phyloP scores from a whole-genome alignment of 2,888 invertebrate species.

The Cosmorhoe ocellata region DNA sequence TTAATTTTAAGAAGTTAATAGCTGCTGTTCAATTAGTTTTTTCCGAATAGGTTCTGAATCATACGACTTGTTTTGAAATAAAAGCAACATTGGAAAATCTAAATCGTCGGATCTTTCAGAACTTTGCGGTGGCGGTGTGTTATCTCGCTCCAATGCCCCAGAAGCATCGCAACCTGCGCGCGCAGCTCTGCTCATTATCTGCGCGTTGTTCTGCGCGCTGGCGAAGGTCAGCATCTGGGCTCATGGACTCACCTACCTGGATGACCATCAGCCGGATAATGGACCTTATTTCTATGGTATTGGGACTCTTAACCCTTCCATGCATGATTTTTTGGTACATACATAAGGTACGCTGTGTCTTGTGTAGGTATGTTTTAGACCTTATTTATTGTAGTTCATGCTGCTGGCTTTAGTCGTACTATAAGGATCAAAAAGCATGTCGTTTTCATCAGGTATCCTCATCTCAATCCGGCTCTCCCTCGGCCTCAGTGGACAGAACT shows the following conservation, averaged over 20 bases:
- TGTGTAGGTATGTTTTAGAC: no score
- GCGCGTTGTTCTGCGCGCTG: slow-evolving; percentile 52
- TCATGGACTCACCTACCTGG: slow-evolving; percentile 66
- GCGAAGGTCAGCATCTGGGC: slow-evolving; percentile 68
- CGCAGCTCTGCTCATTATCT: slow-evolving; percentile 43
- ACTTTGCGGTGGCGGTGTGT: slow-evolving; percentile 49
- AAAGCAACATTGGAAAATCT: no score
- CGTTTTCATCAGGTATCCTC: slow-evolving; percentile 56
- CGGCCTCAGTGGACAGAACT: slow-evolving; percentile 59
- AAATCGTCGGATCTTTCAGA: slow-evolving; percentile 39
- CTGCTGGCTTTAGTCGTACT: no score
- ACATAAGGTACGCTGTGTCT: no score
- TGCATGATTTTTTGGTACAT: no score
- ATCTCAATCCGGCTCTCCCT: slow-evolving; percentile 70
- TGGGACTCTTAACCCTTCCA: no score
- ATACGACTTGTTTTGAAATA: no score
- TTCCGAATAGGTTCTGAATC: no score
- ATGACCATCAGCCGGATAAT: slow-evolving; percentile 68
- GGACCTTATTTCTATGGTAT: slow-evolving; percentile 70
- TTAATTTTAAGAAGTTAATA: no score
- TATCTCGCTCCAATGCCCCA: slow-evolving; percentile 19
- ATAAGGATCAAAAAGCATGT: no score
- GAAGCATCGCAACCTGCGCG: slow-evolving; percentile 40
- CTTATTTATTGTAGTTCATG: background rate
- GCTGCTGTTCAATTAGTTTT: no score